Evolutionary conservation across 2,797 vertebrate species (phyloP).

Genomic region (Siniperca obscura): DNA sequence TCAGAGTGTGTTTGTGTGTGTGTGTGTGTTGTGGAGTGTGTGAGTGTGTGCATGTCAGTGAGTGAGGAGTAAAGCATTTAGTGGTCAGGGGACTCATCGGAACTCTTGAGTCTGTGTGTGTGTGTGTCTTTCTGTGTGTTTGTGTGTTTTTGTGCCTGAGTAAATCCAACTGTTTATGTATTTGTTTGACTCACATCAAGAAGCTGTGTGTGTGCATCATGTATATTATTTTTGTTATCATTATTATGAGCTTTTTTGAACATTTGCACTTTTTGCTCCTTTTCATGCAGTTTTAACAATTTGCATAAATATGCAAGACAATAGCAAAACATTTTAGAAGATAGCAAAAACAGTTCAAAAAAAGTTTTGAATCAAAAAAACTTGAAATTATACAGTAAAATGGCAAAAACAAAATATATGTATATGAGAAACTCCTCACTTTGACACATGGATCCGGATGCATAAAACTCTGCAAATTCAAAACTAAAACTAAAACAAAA

Average conservation of each 20-base stretch:
- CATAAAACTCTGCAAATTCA: not conserved
- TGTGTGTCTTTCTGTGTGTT: constrained; percentile 11
- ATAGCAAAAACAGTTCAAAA: not conserved
- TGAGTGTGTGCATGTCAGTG: constrained; percentile 35
- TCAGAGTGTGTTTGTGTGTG: constrained; percentile 45
- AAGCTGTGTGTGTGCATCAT: not conserved
- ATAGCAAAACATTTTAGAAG: not conserved
- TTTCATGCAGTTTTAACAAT: not conserved
- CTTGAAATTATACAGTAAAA: not conserved
- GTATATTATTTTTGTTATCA: not conserved
- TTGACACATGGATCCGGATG: not conserved
- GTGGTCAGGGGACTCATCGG: constrained; percentile 61
- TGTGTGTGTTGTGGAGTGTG: constrained; percentile 40
- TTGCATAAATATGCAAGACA: not conserved
- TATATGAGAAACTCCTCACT: too few species aligned
- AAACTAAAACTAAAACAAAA: not conserved
- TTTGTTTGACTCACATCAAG: constrained; percentile 1
- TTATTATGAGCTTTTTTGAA: not conserved
- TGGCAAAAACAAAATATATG: too few species aligned
- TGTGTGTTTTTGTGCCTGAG: not conserved
- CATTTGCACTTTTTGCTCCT: not conserved
- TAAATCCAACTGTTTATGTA: constrained; percentile 21
- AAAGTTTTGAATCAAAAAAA: not conserved
- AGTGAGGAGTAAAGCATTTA: constrained; percentile 72
- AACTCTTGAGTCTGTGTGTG: constrained; percentile 32